Evolutionary conservation across 2,113 vertebrate genomes (phyloP).

Genomic region (Uropsilus gracilis): DNA sequence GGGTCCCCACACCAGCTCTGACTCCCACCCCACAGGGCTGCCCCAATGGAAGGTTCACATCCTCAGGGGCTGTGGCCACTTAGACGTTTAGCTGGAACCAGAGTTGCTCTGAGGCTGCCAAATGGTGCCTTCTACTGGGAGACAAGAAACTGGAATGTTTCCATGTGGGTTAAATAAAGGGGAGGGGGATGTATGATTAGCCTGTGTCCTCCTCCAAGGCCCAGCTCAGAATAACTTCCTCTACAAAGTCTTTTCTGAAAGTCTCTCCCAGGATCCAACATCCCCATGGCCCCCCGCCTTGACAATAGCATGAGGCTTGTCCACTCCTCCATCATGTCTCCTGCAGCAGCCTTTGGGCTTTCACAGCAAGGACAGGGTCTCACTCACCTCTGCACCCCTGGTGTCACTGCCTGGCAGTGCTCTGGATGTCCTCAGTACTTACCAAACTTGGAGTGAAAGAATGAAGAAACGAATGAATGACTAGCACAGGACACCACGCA

Average conservation of each 20-base stretch:
- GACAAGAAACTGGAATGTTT: not conserved
- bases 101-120: not conserved
- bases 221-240: not conserved
- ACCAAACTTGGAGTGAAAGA: not conserved
- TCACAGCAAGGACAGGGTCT: not conserved
- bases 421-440: not conserved
- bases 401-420: not conserved
- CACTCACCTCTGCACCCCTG: not conserved
- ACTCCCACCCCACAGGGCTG: not conserved
- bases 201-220: not conserved
- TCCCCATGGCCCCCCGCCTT: not conserved
- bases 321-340: not conserved
- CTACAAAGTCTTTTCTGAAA: not conserved
- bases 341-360: not conserved
- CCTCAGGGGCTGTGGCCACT: not conserved
- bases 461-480: not conserved
- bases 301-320: not conserved
- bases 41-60: rapidly evolving
- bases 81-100: not conserved
- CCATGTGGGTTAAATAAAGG: not conserved
- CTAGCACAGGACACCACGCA: not conserved
- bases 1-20: not conserved
- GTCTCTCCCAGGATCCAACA: not conserved
- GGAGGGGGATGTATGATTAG: not conserved
- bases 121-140: not conserved